These are phyloP conservation scores for Indri indri DNA, from an alignment of 2,113 vertebrate species.

Conservation along the genomic window DNA sequence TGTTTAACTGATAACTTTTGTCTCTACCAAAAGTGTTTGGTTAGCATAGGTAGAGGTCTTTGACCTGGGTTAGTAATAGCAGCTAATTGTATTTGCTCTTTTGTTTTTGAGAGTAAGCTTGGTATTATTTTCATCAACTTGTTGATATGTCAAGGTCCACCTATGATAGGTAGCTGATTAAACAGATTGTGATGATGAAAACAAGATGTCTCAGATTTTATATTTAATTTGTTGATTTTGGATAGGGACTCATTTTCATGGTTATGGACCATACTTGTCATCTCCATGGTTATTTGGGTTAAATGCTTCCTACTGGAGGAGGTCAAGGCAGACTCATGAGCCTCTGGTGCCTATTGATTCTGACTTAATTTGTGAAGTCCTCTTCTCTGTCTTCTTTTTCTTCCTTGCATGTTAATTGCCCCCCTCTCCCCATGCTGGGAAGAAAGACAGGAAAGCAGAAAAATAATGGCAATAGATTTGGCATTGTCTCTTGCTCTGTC, in stretches of 20 bases:
- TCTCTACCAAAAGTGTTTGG: background rate
- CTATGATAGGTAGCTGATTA: background rate
- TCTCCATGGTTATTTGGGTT: background rate
- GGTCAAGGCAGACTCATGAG: background rate
- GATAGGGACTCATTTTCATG: background rate
- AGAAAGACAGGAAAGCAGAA: background rate
- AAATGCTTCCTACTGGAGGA: background rate
- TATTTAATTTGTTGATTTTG: slow-evolving; percentile 12
- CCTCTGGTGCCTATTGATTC: background rate
- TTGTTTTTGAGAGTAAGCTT: slow-evolving; percentile 15
- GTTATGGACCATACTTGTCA: background rate
- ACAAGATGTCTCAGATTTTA: background rate
- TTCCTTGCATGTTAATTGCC: background rate
- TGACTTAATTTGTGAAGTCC: background rate
- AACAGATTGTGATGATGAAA: background rate
- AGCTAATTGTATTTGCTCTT: background rate
- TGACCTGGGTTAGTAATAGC: background rate
- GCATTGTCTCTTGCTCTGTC: slow-evolving; percentile 20
- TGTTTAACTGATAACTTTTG: background rate
- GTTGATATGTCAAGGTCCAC: background rate
- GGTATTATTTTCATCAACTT: slow-evolving; percentile 23
- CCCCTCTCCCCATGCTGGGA: background rate
- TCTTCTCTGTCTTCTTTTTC: background rate
- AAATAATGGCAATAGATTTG: slow-evolving; percentile 21
- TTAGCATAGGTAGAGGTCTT: background rate